These are phyloP conservation scores for Apistogramma diplotaenia DNA, from an alignment of 2,113 vertebrate genomes.

Conservation along the genomic window DNA sequence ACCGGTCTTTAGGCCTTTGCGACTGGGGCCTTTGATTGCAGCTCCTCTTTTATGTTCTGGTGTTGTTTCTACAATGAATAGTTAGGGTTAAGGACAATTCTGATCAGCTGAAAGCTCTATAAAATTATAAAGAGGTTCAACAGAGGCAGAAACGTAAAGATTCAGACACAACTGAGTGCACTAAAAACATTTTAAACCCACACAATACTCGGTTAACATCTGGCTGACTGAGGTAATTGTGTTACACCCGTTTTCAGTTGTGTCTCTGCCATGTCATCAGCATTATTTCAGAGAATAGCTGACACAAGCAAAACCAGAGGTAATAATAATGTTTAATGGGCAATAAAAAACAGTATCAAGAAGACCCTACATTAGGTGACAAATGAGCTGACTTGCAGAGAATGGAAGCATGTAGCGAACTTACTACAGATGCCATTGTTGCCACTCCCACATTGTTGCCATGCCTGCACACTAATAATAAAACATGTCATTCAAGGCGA, in stretches of 20 bases:
- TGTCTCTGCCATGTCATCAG: constrained; percentile 54
- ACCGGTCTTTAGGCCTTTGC: neutral
- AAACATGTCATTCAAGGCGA: neutral
- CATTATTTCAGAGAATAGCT: constrained; percentile 53
- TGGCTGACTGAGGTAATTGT: constrained; percentile 48
- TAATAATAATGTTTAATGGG: constrained; percentile 62
- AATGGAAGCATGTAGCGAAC: constrained; percentile 24
- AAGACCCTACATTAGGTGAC: constrained; percentile 42
- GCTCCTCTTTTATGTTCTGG: neutral
- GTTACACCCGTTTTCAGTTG: constrained; percentile 46
- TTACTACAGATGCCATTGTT: constrained; percentile 19
- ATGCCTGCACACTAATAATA: neutral
- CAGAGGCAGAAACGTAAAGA: neutral
- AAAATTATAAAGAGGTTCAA: neutral
- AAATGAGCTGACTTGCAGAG: constrained; percentile 37
- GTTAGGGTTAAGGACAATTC: neutral
- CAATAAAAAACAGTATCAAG: constrained; percentile 60
- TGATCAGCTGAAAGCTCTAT: neutral
- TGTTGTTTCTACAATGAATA: neutral
- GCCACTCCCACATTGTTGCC: neutral
- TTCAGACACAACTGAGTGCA: neutral
- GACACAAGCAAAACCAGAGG: constrained; percentile 50
- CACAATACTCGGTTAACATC: constrained; percentile 32
- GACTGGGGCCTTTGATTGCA: neutral
- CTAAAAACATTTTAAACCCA: neutral